phyloP scores from a whole-genome alignment of 1,140 invertebrate species.

The Whitmania pigra region DNA sequence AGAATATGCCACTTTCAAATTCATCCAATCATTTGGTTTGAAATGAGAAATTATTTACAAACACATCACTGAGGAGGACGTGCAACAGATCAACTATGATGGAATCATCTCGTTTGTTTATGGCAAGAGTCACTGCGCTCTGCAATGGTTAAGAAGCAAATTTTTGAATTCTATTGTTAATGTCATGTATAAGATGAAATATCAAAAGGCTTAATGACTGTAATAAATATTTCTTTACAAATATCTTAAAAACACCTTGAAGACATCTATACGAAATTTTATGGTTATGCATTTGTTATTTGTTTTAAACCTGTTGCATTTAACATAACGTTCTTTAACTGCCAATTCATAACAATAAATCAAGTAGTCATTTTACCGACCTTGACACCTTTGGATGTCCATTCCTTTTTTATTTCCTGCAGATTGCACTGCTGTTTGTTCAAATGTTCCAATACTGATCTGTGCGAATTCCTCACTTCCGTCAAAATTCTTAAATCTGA shows the following conservation, averaged over 20 bases:
- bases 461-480: not conserved
- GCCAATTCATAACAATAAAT: not conserved
- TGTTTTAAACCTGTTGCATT: too few relatives aligned
- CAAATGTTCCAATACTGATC: not conserved
- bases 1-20: not conserved
- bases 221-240: too few relatives aligned
- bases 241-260: too few relatives aligned
- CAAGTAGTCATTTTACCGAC: not conserved
- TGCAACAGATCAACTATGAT: constrained; percentile 1
- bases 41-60: not conserved
- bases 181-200: too few relatives aligned
- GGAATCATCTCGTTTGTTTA: not conserved
- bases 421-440: not conserved
- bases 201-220: too few relatives aligned
- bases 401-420: constrained; percentile 4
- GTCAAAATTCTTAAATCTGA: too few relatives aligned
- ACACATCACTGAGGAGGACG: not conserved
- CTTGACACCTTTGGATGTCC: constrained; percentile 4
- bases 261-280: too few relatives aligned
- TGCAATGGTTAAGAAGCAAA: not conserved
- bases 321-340: too few relatives aligned
- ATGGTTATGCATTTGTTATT: too few relatives aligned
- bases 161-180: too few relatives aligned
- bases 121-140: not conserved
- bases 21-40: not conserved